Conservation (phyloP, 2,888 invertebrate species). For the Pocota personata region DNA sequence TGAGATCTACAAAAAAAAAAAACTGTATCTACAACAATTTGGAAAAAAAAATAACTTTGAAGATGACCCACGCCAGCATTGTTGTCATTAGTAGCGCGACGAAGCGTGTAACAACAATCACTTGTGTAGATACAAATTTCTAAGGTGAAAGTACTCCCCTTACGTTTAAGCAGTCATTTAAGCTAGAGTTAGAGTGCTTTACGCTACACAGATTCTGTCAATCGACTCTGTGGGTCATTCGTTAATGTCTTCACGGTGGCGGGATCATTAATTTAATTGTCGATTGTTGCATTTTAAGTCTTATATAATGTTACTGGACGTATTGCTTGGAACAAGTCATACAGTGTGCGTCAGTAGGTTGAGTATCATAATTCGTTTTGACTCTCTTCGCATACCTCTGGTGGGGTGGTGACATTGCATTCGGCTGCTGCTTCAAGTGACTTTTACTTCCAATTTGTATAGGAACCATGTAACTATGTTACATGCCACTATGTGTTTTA, state of each 20-base stretch:
- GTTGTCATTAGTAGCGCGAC: slow-evolving; percentile 38
- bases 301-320: slow-evolving; percentile 47
- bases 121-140: slow-evolving; percentile 41
- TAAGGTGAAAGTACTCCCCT: slow-evolving; percentile 65
- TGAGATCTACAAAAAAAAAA: background rate
- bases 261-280: slow-evolving; percentile 60
- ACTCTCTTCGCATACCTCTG: slow-evolving; percentile 17
- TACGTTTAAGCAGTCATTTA: slow-evolving; percentile 33
- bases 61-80: slow-evolving; percentile 43
- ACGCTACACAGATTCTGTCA: slow-evolving; percentile 29
- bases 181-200: slow-evolving; percentile 10
- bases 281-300: slow-evolving; percentile 44
- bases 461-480: background rate
- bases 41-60: background rate
- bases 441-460: slow-evolving; percentile 51
- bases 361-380: slow-evolving; percentile 39
- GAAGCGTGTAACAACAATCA: slow-evolving; percentile 45
- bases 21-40: background rate
- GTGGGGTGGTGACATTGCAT: slow-evolving; percentile 54
- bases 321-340: background rate
- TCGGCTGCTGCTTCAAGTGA: slow-evolving; percentile 17
- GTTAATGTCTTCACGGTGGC: slow-evolving; percentile 28
- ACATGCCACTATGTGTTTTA: slow-evolving; percentile 13
- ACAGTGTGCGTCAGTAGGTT: slow-evolving; percentile 5
- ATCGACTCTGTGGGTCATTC: slow-evolving; percentile 41